phyloP scores from a whole-genome alignment of 2,113 vertebrate species.

The Pheucticus melanocephalus region DNA sequence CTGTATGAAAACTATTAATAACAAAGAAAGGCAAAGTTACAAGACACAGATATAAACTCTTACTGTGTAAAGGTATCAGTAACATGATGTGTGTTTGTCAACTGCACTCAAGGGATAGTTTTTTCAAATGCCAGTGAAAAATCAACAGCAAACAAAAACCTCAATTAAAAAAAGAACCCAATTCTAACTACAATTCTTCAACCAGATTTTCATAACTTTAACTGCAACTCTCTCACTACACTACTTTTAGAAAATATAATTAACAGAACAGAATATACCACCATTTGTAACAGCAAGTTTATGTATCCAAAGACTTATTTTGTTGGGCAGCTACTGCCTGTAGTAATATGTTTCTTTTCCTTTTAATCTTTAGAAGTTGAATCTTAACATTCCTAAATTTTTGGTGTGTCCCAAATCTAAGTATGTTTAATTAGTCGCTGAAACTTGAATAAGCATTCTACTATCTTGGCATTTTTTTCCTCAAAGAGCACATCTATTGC shows the following conservation, averaged over 20 bases:
- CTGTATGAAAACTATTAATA: neutral
- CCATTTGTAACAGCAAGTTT: neutral
- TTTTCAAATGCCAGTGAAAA: neutral
- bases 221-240: neutral
- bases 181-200: neutral
- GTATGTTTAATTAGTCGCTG: neutral
- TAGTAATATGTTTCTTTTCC: neutral
- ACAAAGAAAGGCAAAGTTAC: neutral
- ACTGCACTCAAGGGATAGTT: neutral
- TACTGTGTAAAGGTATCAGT: neutral
- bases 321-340: neutral
- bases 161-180: neutral
- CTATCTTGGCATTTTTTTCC: neutral
- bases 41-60: neutral
- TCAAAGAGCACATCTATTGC: neutral
- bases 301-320: neutral
- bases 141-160: neutral
- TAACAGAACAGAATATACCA: neutral
- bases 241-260: neutral
- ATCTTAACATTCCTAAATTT: neutral
- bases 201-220: neutral
- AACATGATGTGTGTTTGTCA: rapidly evolving
- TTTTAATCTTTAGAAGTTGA: neutral
- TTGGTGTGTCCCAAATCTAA: neutral
- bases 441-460: neutral